Evolutionary conservation across 2,888 invertebrate species (phyloP).

Genomic region (Hofmannophila pseudospretella): DNA sequence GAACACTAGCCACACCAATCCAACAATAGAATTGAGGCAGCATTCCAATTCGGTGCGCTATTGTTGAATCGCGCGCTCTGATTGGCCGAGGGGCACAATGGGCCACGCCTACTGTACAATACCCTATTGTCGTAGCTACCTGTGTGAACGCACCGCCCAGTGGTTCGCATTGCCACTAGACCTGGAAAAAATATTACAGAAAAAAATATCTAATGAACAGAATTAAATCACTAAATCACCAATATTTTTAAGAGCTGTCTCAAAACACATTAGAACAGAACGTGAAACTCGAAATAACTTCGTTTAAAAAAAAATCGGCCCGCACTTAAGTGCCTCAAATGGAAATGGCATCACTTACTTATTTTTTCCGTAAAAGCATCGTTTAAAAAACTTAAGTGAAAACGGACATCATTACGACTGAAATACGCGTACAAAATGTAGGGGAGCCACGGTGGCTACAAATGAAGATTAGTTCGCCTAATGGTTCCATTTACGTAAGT

Average conservation of each 20-base stretch:
- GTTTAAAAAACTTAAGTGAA: conserved; percentile 55
- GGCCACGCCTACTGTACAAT: conserved; percentile 72
- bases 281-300: conserved; percentile 48
- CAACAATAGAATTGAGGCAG: conserved; percentile 63
- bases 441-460: conserved; percentile 38
- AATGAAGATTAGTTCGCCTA: conserved; percentile 61
- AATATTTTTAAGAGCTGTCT: conserved; percentile 42
- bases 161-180: conserved; percentile 23
- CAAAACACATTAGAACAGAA: conserved; percentile 47
- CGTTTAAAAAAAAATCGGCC: conserved; percentile 37
- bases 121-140: conserved; percentile 62
- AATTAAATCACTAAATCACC: conserved; percentile 24
- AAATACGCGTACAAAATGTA: conserved; percentile 40
- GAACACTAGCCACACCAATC: conserved; percentile 48
- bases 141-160: conserved; percentile 50
- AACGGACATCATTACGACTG: conserved; percentile 43
- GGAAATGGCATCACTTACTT: conserved; percentile 52
- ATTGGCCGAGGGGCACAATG: conserved; percentile 70
- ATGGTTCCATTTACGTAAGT: conserved; percentile 55
- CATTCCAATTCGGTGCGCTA: conserved; percentile 73
- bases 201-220: conserved; percentile 5
- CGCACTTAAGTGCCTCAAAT: conserved; percentile 59
- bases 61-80: conserved; percentile 57
- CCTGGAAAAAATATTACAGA: conserved; percentile 7
- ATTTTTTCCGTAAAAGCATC: conserved; percentile 61